Base-by-base conservation (phyloP, 1,140 invertebrate species). In the Meloidogyne floridensis region DNA sequence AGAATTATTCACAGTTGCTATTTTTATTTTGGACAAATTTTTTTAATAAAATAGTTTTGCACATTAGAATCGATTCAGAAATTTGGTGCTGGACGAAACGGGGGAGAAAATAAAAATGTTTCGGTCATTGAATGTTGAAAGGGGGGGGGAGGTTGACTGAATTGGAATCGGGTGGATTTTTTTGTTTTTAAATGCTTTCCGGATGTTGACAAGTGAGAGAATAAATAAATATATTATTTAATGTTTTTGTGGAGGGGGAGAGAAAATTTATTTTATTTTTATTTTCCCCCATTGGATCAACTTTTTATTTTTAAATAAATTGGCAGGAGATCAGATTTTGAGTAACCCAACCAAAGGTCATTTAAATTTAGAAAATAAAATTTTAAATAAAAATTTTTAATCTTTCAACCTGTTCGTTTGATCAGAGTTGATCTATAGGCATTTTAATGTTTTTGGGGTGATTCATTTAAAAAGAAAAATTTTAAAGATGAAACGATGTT, bases 141-240 rank as follows among this genome's bases (percentile, higher is more conserved):
- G 56, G 13, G 13, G 11, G 59, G 47, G 7, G 7, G 47, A 47
- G 47, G 47, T 65, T 65, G 59, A 65, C 59, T 65, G 59, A 65
- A 65, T 65, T 65, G 15, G 59, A 65, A 65, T 65, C 59, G 10
- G n/a, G n/a, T 65, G n/a, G 59, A 65, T 65, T 32, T 32, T 32
- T 32, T 65, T 65, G 6, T 65, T n/a, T 65, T 65, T 65, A n/a
- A 59, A 65, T 65, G 15, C 5, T 65, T 65, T 65, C 59, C 59
- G 59, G 59, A 65, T 65, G 59, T 65, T 65, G 59, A 65, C 59
- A 65, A 65, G 59, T 65, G 59, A n/a, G 15, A 65, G n/a, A 18
- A n/a, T 15, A 6, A 59, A 59, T 15, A 56, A 56, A 10, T 56
- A 11, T 56, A 59, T 65, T 65, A n/a, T 65, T 65, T 7, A 65